These are phyloP conservation scores for Diacarnus erythraeanus DNA, from an alignment of 37 sponge, comb jelly and placozoan genomes.

Conservation along the genomic window DNA sequence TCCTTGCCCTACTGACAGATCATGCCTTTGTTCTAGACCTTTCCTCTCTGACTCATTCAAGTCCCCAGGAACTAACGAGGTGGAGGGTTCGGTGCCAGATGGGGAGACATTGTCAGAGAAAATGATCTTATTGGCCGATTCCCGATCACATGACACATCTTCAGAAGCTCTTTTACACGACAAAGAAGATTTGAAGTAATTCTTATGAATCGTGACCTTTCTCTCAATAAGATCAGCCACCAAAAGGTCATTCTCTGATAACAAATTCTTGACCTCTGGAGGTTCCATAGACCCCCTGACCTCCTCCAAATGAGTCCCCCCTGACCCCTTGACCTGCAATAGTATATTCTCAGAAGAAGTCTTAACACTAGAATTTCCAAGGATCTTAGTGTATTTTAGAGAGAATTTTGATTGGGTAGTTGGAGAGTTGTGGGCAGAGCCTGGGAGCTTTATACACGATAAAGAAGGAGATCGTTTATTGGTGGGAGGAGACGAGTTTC, in stretches of 20 bases:
- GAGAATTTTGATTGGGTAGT: not conserved
- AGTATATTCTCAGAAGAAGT: constrained; percentile 12
- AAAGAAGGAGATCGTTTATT: constrained; percentile 1
- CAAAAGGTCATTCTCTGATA: constrained; percentile 21
- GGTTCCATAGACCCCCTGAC: constrained; percentile 24
- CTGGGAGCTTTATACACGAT: not conserved
- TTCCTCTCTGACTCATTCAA: too few species aligned
- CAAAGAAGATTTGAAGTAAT: not conserved
- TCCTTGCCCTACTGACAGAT: too few species aligned
- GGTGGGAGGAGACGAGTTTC: constrained; percentile 14
- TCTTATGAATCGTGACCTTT: constrained; percentile 8
- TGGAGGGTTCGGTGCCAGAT: too few species aligned
- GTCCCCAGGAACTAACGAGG: too few species aligned
- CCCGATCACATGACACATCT: not conserved
- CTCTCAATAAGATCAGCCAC: constrained; percentile 13
- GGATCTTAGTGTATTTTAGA: not conserved
- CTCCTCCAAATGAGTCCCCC: too few species aligned
- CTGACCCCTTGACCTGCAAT: not conserved
- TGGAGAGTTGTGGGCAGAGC: not conserved
- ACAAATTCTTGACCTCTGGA: not conserved
- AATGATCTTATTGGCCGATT: not conserved
- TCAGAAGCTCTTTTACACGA: not conserved
- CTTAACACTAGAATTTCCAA: constrained; percentile 1
- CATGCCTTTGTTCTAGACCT: too few species aligned
- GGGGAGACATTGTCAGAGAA: not conserved